These are phyloP conservation scores for Blastobasis lacticolella DNA, from an alignment of 2,888 invertebrate genomes.

Conservation along the genomic window DNA sequence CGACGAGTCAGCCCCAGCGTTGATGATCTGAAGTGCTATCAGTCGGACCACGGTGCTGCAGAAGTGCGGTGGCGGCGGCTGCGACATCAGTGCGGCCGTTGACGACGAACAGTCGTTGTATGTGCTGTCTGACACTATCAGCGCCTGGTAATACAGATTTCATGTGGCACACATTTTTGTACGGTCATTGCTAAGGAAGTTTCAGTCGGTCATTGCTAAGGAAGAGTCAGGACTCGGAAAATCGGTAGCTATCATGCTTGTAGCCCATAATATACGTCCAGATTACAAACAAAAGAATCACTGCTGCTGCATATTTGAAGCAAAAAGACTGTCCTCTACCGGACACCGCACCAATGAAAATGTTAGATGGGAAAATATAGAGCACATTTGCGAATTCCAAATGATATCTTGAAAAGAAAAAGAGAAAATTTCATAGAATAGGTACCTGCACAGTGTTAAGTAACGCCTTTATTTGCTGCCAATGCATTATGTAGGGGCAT, in stretches of 20 bases:
- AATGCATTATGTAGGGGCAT: slow-evolving; percentile 96
- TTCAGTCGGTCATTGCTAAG: too few relatives aligned
- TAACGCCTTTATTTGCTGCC: slow-evolving; percentile 93
- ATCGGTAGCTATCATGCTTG: too few relatives aligned
- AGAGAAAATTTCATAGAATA: not conserved
- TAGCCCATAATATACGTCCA: too few relatives aligned
- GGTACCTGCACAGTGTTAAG: slow-evolving; percentile 88
- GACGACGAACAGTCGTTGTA: slow-evolving; percentile 86
- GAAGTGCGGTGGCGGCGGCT: slow-evolving; percentile 95
- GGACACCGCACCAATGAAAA: too few relatives aligned
- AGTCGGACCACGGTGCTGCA: slow-evolving; percentile 96
- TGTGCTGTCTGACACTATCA: slow-evolving; percentile 85
- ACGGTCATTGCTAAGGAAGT: too few relatives aligned
- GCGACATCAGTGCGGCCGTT: slow-evolving; percentile 89
- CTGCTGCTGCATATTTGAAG: too few relatives aligned
- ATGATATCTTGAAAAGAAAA: not conserved
- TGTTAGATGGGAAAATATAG: not conserved
- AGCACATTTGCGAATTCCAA: not conserved
- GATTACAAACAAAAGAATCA: too few relatives aligned
- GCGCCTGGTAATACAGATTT: slow-evolving; percentile 63
- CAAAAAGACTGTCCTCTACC: too few relatives aligned
- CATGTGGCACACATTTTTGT: too few relatives aligned
- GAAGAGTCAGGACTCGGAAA: too few relatives aligned
- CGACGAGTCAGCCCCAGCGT: slow-evolving; percentile 79
- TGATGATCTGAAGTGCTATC: slow-evolving; percentile 95